phyloP scores from a whole-genome alignment of 2,888 invertebrate genomes.

The Chymomyza fuscimana region DNA sequence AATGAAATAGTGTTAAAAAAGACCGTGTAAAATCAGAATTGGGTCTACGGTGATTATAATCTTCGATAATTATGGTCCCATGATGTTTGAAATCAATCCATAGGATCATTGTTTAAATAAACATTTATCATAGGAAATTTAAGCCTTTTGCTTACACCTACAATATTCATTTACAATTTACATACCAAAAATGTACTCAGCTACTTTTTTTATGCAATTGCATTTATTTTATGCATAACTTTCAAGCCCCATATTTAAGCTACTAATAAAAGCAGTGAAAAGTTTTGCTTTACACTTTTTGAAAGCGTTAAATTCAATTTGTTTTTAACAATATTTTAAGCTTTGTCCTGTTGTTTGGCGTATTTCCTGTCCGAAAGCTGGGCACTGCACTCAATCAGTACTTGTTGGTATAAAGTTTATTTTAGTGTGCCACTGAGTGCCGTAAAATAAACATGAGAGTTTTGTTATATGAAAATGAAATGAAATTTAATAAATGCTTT shows the following conservation, averaged over 20 bases:
- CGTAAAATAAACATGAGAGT: constrained; percentile 68
- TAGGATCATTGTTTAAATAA: constrained; percentile 42
- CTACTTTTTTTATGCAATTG: neutral
- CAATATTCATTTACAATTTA: neutral
- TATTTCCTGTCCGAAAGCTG: neutral
- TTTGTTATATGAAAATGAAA: constrained; percentile 50
- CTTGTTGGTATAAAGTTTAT: constrained; percentile 60
- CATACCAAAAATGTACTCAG: neutral
- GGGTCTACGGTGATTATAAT: no score
- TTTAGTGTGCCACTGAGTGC: constrained; percentile 56
- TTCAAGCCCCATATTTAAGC: neutral
- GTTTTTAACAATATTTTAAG: constrained; percentile 48
- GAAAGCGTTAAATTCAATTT: constrained; percentile 66
- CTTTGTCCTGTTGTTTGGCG: constrained; percentile 19
- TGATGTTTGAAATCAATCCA: no score
- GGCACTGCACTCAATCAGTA: constrained; percentile 62
- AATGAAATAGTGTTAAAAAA: no score
- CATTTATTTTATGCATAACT: neutral
- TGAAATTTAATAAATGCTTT: constrained; percentile 68
- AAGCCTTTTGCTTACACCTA: neutral
- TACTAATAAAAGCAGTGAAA: neutral
- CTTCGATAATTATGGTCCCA: no score
- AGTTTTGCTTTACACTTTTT: constrained; percentile 26
- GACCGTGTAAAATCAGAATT: no score
- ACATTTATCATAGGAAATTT: no score